phyloP scores from a whole-genome alignment of 2,113 vertebrate genomes.

The Phalacrocorax pelagicus region DNA sequence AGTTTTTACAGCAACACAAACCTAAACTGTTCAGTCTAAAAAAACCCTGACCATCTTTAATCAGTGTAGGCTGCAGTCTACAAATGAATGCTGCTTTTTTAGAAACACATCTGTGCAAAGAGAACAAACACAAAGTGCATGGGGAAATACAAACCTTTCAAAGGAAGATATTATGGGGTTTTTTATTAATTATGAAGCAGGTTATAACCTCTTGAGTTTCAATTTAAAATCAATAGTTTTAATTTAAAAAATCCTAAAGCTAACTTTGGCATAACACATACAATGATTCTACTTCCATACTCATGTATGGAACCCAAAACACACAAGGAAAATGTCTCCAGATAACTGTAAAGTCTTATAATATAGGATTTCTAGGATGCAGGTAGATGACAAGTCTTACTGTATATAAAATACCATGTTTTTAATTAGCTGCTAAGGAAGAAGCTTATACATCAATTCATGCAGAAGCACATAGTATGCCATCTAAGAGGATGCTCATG shows the following conservation, averaged over 20 bases:
- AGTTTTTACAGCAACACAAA: not conserved
- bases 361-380: slow-evolving; percentile 17
- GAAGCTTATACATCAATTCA: not conserved
- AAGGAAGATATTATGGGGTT: not conserved
- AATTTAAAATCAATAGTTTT: not conserved
- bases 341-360: not conserved
- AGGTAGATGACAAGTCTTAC: not conserved
- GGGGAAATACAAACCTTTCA: not conserved
- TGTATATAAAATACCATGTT: not conserved
- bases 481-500: not conserved
- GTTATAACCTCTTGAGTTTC: not conserved
- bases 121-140: not conserved
- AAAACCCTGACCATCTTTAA: not conserved
- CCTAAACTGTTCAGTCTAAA: not conserved
- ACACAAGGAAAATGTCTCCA: not conserved
- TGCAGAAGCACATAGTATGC: not conserved
- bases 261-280: not conserved
- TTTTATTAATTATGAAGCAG: not conserved
- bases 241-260: not conserved
- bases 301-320: not conserved
- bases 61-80: not conserved
- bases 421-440: not conserved
- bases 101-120: not conserved
- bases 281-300: not conserved
- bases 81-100: not conserved